Conservation (phyloP, 92 coral and sea anemone genomes). For the Actinostola sp. region DNA sequence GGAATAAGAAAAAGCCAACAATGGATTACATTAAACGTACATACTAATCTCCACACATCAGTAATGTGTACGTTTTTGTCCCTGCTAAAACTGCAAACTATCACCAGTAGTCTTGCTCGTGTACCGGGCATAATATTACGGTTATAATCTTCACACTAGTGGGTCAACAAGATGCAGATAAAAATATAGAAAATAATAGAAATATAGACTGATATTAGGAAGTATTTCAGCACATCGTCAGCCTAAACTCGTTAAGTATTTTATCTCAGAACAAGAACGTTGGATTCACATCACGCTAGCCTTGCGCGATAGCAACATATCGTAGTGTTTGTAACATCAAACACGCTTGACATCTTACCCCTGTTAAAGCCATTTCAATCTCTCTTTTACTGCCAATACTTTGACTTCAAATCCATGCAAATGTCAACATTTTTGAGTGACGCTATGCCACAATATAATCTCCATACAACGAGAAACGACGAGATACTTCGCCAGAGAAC, state of each 20-base stretch:
- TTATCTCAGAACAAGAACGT: too few species aligned
- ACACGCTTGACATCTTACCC: conserved; percentile 11
- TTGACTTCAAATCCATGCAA: neutral
- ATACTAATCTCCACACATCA: conserved; percentile 3
- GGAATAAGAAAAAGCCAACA: neutral
- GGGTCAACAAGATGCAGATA: neutral
- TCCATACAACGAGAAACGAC: neutral
- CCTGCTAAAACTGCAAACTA: too few species aligned
- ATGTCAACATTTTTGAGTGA: conserved; percentile 20
- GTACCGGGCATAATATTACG: neutral
- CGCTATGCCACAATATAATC: conserved; percentile 5
- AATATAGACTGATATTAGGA: too few species aligned
- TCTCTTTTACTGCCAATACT: conserved; percentile 1
- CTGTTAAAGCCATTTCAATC: conserved; percentile 18
- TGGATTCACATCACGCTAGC: neutral
- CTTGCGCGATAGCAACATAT: neutral
- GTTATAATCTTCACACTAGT: neutral
- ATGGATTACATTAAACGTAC: neutral
- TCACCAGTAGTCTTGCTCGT: too few species aligned
- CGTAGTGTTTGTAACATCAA: neutral
- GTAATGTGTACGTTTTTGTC: too few species aligned
- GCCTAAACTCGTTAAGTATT: too few species aligned
- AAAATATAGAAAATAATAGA: neutral
- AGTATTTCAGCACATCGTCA: too few species aligned
- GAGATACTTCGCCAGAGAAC: neutral